These are phyloP conservation scores for Lontra canadensis DNA, from an alignment of 2,113 vertebrate species.

Conservation along the genomic window DNA sequence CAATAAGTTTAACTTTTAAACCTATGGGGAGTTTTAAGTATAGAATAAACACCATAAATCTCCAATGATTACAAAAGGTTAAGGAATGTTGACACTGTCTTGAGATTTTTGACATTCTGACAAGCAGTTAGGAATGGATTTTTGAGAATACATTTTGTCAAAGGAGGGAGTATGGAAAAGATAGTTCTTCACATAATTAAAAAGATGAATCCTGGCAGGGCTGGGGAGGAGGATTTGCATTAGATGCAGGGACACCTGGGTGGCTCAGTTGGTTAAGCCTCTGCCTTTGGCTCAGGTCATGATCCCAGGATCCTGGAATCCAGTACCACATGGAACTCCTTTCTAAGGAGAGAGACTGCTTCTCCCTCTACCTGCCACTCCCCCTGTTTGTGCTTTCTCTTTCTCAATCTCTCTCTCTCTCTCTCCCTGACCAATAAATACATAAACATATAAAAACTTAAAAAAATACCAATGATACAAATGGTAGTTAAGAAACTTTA, in stretches of 20 bases:
- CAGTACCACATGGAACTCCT: no score
- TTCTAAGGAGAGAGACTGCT: no score
- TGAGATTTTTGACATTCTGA: slow-evolving; percentile 6
- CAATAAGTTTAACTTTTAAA: neutral
- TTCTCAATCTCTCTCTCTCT: no score
- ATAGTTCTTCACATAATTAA: neutral
- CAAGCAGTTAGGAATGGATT: slow-evolving; percentile 39
- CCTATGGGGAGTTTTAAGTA: slow-evolving; percentile 10
- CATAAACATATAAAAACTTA: neutral
- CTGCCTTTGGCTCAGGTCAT: no score
- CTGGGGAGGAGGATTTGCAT: neutral
- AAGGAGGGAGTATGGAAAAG: neutral
- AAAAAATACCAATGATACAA: neutral
- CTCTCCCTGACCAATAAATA: no score
- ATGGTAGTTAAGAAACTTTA: neutral
- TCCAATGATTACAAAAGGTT: neutral
- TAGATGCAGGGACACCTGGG: neutral
- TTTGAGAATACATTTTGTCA: slow-evolving; percentile 14
- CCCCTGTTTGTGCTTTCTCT: no score
- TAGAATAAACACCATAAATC: neutral
- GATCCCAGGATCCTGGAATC: no score
- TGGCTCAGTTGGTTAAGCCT: no score
- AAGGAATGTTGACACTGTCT: neutral
- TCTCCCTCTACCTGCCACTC: no score
- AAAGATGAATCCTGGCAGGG: neutral